phyloP scores from a whole-genome alignment of 37 sponge, comb jelly and placozoan species.

The Aplysina aerophoba region DNA sequence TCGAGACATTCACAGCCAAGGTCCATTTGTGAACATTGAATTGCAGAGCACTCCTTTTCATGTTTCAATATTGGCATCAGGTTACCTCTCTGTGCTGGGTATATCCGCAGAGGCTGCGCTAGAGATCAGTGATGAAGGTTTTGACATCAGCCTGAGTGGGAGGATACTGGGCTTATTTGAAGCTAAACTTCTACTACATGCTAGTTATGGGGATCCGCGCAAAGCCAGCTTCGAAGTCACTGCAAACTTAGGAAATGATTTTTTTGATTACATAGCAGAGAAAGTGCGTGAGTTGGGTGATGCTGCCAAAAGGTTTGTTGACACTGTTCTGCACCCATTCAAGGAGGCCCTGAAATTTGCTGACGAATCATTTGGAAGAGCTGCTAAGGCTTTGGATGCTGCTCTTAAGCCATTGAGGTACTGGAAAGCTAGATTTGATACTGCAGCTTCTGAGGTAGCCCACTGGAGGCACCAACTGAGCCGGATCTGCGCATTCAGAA shows the following conservation, averaged over 20 bases:
- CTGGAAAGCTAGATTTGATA: no score
- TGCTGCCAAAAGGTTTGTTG: neutral
- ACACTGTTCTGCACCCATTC: neutral
- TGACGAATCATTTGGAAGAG: neutral
- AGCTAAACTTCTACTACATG: neutral
- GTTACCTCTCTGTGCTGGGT: constrained; percentile 15
- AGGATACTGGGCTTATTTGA: neutral
- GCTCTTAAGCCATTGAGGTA: neutral
- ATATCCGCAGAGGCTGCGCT: neutral
- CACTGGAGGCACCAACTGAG: no score
- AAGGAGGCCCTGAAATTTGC: neutral
- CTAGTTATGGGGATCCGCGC: neutral
- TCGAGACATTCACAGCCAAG: neutral
- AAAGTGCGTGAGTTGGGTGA: neutral
- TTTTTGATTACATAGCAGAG: neutral
- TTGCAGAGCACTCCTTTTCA: neutral
- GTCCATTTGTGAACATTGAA: constrained; percentile 1
- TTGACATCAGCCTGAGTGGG: neutral
- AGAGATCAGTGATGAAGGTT: neutral
- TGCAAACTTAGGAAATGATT: neutral
- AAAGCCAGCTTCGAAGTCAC: neutral
- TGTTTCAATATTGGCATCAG: neutral
- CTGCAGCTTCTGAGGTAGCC: no score
- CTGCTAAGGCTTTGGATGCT: neutral
- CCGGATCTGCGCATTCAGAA: no score